A percentile compares a stretch with the other conserved stretches of the same genome.
phyloP scores from a whole-genome alignment of 2,797 vertebrate species.

The Eptatretus atami region DNA sequence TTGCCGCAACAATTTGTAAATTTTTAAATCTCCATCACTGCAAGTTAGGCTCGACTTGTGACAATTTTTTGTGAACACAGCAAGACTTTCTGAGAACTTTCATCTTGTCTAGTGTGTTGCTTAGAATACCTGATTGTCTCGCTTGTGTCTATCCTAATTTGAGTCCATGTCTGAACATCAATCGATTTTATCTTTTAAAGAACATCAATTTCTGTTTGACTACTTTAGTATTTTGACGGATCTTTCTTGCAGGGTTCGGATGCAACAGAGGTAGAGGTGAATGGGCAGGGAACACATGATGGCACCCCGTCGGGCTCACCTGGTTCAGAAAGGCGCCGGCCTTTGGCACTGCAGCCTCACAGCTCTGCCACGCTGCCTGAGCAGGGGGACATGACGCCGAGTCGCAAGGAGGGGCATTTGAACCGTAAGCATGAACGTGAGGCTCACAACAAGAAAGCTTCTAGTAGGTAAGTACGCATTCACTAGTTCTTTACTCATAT shows the following conservation, averaged over 20 bases:
- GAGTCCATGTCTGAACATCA: too few relatives aligned
- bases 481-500: too few relatives aligned
- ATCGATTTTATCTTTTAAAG: too few relatives aligned
- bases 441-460: conserved; percentile 75
- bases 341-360: conserved; percentile 25
- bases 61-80: too few relatives aligned
- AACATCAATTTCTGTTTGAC: too few relatives aligned
- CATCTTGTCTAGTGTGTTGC: too few relatives aligned
- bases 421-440: conserved; percentile 87
- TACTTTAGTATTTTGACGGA: neutral
- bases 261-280: conserved; percentile 21
- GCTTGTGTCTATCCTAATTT: too few relatives aligned
- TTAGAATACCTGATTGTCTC: too few relatives aligned
- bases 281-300: conserved; percentile 46
- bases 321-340: conserved; percentile 32
- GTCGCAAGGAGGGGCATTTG: conserved; percentile 51
- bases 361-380: conserved; percentile 43
- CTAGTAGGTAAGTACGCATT: conserved; percentile 33
- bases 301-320: conserved; percentile 48
- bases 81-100: too few relatives aligned
- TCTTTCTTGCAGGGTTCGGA: conserved; percentile 21
- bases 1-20: too few relatives aligned
- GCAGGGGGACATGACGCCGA: conserved; percentile 31
- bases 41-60: too few relatives aligned
- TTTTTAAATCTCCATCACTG: too few relatives aligned